Base-by-base conservation (phyloP, 2,113 vertebrate species). In the Tachycineta bicolor region DNA sequence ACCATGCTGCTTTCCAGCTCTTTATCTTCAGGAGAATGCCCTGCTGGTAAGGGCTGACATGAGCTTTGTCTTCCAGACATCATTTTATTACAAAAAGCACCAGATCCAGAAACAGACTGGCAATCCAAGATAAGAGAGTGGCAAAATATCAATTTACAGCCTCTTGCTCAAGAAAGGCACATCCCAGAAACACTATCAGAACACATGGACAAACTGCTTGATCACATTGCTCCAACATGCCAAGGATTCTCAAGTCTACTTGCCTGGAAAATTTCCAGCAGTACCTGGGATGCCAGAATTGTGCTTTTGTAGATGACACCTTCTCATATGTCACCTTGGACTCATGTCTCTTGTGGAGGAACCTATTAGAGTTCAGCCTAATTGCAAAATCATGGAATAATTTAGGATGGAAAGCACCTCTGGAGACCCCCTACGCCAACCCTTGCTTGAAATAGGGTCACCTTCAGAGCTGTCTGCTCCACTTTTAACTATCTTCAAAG, bases 351-450 rank as follows among this genome's bases (percentile, higher is more conserved):
- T 43, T 55, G 55, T 18, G 37, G 55, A 90, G 43, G 89, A 93
- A 63, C 26, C 47, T 68, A 18, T 73, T 87, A 79, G 37, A 91
- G 39, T 74, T 78, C 84, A 90, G 71, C 23, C 52, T 93, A 90
- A 69, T 67, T 94, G 68, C 26, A 80, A 91, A 94, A 77, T 52
- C 31, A 28, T 82, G 49, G 49, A 62, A 64, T 65, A 85, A 87
- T 90, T 81, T 74, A 83, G 56, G 68, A 74, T 93, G 86, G 34
- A 95, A 86, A 33, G 37, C 47, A 92, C 70, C 94, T 91, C 84
- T 87, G 82, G 92, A 95, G 70, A 90, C 2, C 47, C 47, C 25
- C 19, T 77, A 5, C 1, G 5, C 29, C 26, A 92, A 55, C 67
- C 39, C 4, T 43, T 70, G 19, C 52, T 89, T 17, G 6, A 77